A percentile compares a stretch with the other conserved stretches of the same genome.
phyloP scores from a whole-genome alignment of 2,113 vertebrate genomes.

The Numenius arquata region DNA sequence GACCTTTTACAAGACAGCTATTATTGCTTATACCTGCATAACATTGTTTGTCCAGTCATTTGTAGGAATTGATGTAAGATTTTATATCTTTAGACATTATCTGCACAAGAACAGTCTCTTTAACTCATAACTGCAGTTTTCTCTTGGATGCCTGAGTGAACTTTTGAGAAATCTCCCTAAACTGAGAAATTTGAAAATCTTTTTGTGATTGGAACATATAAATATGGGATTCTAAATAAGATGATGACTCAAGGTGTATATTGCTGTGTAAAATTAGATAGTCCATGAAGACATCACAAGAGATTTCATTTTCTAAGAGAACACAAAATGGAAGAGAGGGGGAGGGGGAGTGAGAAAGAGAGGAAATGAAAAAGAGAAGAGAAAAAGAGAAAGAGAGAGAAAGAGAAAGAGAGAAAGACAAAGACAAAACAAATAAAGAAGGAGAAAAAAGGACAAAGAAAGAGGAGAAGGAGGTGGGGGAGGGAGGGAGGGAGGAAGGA shows the following conservation, averaged over 20 bases:
- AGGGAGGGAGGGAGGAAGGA: fast-evolving
- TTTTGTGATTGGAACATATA: background rate
- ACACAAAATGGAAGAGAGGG: background rate
- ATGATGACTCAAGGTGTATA: background rate
- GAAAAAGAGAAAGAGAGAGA: no score
- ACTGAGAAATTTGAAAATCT: background rate
- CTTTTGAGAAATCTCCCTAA: background rate
- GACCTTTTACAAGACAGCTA: background rate
- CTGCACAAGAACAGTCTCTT: background rate
- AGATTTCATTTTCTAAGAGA: background rate
- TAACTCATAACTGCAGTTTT: background rate
- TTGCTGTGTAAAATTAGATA: background rate
- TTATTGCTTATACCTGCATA: background rate
- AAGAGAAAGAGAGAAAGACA: background rate
- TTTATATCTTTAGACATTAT: background rate
- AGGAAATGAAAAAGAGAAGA: background rate
- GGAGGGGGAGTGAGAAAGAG: background rate
- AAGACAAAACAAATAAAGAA: no score
- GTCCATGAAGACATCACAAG: background rate
- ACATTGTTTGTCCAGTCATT: background rate
- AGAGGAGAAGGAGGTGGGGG: no score
- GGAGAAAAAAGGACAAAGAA: no score
- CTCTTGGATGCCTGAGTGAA: background rate
- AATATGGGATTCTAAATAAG: background rate
- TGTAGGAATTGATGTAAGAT: background rate